Evolutionary conservation across 1,140 invertebrate species (phyloP).

Genomic region (Periplaneta americana): DNA sequence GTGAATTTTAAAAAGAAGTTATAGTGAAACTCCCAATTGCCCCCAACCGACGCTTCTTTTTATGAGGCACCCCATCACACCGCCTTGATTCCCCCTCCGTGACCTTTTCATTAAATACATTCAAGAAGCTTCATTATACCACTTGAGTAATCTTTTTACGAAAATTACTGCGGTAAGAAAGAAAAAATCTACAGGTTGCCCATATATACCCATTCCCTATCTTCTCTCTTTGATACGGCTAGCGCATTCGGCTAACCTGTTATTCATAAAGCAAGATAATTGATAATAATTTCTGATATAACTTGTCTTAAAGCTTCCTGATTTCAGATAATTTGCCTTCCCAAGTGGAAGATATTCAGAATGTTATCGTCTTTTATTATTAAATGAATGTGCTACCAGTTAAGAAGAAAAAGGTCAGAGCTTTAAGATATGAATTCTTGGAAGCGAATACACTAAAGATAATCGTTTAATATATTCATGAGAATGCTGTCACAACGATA

Average conservation of each 20-base stretch:
- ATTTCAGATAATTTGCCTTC: not conserved
- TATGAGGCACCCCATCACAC: not conserved
- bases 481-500: no score
- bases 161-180: not conserved
- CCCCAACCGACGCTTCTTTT: not conserved
- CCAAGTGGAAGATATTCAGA: not conserved
- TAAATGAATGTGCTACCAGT: no score
- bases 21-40: not conserved
- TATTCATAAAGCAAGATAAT: not conserved
- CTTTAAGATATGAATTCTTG: no score
- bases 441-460: no score
- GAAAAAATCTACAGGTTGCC: not conserved
- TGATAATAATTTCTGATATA: not conserved
- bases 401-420: no score
- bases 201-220: not conserved
- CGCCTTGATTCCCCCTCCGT: not conserved
- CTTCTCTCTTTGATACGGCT: not conserved
- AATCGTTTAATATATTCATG: no score
- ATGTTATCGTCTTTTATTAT: no score
- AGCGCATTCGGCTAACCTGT: not conserved
- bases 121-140: not conserved
- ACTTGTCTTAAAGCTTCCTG: not conserved
- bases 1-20: not conserved
- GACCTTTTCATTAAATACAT: not conserved
- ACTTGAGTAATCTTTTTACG: not conserved